phyloP scores from a whole-genome alignment of 2,888 invertebrate species.

The Drosophila subsilvestris region DNA sequence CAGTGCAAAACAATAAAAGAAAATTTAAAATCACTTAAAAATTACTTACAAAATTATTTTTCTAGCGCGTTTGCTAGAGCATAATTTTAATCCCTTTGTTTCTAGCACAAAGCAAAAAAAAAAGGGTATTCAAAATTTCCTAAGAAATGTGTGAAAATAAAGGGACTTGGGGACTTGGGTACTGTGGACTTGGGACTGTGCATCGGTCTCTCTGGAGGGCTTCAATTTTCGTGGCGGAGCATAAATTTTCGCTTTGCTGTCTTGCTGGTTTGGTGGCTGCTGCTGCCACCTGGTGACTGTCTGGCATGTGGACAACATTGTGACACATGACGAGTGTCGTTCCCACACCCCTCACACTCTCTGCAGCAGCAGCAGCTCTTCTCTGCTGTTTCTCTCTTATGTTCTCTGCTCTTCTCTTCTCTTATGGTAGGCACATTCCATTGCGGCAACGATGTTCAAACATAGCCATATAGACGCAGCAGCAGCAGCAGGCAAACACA shows the following conservation, averaged over 20 bases:
- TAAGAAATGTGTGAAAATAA: not conserved
- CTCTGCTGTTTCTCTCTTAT: not conserved
- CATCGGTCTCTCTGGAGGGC: not conserved
- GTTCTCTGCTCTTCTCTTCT: not conserved
- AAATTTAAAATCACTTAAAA: too few relatives aligned
- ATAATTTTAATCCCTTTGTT: too few relatives aligned
- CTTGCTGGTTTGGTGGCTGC: not conserved
- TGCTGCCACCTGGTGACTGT: constrained; percentile 28
- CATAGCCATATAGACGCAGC: constrained; percentile 3
- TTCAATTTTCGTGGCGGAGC: not conserved
- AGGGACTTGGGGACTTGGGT: not conserved
- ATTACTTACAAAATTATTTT: too few relatives aligned
- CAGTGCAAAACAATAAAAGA: too few relatives aligned
- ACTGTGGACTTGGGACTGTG: not conserved
- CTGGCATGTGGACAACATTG: constrained; percentile 42
- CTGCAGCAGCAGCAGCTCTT: not conserved
- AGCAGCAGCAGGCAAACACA: constrained; percentile 6
- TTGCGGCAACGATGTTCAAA: constrained; percentile 68
- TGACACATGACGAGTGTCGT: constrained; percentile 48
- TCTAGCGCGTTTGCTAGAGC: too few relatives aligned
- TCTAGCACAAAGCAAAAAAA: not conserved
- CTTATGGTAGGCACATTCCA: constrained; percentile 56
- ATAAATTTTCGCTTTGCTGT: not conserved
- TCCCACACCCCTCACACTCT: constrained; percentile 12
- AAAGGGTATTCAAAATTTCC: not conserved